phyloP scores from a whole-genome alignment of 2,888 invertebrate genomes.

The Cepaea hortensis region DNA sequence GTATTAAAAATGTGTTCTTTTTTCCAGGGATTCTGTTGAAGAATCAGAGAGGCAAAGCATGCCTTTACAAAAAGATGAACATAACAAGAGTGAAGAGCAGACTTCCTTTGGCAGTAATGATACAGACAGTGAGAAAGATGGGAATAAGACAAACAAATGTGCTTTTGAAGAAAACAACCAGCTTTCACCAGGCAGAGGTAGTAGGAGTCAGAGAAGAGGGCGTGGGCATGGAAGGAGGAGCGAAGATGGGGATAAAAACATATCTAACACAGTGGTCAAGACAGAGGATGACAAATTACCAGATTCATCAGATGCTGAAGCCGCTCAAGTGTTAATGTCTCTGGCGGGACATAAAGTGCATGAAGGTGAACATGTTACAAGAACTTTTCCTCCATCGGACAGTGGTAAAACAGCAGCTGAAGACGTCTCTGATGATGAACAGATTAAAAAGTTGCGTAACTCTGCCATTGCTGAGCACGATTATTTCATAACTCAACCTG shows the following conservation, averaged over 20 bases:
- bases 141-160: conserved; percentile 16
- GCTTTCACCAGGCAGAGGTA: conserved; percentile 4
- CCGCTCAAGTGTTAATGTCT: conserved; percentile 49
- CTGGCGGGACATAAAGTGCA: conserved; percentile 27
- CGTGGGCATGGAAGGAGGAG: conserved; percentile 29
- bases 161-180: conserved; percentile 21
- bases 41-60: conserved; percentile 38
- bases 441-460: conserved; percentile 50
- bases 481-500: conserved; percentile 67
- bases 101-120: not conserved
- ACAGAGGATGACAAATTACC: conserved; percentile 50
- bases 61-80: conserved; percentile 34
- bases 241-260: conserved; percentile 49
- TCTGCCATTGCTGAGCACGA: conserved; percentile 71
- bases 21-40: conserved; percentile 42
- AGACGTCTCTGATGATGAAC: conserved; percentile 48
- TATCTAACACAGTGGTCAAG: conserved; percentile 52
- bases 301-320: conserved; percentile 48
- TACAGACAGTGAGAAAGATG: conserved; percentile 28
- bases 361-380: not conserved
- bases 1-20: not conserved
- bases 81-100: conserved; percentile 5
- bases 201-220: conserved; percentile 10
- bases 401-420: conserved; percentile 6
- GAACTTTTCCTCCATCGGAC: not conserved